Evolutionary conservation across 2,888 invertebrate species (phyloP).

Genomic region (Apoda limacodes): DNA sequence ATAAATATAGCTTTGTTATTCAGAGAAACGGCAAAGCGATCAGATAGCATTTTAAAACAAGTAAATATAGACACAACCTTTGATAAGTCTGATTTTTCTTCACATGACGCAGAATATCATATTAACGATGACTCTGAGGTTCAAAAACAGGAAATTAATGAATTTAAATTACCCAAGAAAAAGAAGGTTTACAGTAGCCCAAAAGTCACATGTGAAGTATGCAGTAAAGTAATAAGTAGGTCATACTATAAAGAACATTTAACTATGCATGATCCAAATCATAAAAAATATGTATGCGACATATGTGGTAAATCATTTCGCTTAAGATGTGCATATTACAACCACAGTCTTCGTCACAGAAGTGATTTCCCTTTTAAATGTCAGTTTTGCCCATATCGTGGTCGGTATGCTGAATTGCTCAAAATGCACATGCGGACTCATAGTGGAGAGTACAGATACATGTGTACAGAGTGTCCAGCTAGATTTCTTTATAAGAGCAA

Average conservation of each 20-base stretch:
- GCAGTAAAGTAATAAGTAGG: conserved; percentile 27
- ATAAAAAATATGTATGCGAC: conserved; percentile 30
- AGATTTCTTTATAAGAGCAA: conserved; percentile 35
- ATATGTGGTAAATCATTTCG: conserved; percentile 31
- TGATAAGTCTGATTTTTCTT: conserved; percentile 10
- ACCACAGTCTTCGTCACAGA: conserved; percentile 29
- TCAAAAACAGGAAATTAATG: conserved; percentile 14
- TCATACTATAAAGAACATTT: conserved; percentile 29
- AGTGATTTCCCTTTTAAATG: conserved; percentile 30
- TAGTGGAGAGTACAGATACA: conserved; percentile 31
- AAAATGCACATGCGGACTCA: conserved; percentile 32
- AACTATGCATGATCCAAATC: conserved; percentile 31
- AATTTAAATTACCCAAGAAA: conserved; percentile 7
- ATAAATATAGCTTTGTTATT: conserved; percentile 36
- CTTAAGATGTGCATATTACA: conserved; percentile 30
- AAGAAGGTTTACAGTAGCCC: conserved; percentile 15
- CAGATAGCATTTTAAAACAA: conserved; percentile 29
- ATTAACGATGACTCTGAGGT: conserved; percentile 12
- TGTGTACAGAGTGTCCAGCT: conserved; percentile 35
- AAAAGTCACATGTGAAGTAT: conserved; percentile 29
- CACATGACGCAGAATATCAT: conserved; percentile 12
- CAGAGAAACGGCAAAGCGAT: conserved; percentile 34
- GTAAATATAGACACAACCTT: conserved; percentile 1
- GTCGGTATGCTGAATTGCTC: conserved; percentile 25
- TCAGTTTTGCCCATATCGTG: conserved; percentile 30